phyloP scores from a whole-genome alignment of 2,888 invertebrate genomes.

The Hyles lineata region DNA sequence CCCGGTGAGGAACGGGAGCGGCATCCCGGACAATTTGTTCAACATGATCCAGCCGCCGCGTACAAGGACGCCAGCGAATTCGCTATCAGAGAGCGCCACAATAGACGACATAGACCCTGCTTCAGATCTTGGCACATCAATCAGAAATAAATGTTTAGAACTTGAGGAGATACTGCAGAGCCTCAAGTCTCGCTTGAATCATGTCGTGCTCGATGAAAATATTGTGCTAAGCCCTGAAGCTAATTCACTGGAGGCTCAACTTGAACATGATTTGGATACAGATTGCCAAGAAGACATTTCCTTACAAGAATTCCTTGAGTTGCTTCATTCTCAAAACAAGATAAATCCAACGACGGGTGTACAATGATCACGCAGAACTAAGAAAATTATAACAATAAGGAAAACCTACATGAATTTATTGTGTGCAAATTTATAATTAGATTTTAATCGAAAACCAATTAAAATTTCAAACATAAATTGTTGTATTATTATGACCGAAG shows the following conservation, averaged over 20 bases:
- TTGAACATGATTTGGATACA: slow-evolving; percentile 81
- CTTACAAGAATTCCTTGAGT: slow-evolving; percentile 79
- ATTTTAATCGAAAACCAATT: slow-evolving; percentile 64
- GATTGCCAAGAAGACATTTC: slow-evolving; percentile 82
- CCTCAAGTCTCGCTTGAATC: slow-evolving; percentile 79
- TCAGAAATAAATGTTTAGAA: slow-evolving; percentile 80
- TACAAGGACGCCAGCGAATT: slow-evolving; percentile 78
- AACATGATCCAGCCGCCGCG: slow-evolving; percentile 77
- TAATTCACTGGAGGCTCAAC: slow-evolving; percentile 77
- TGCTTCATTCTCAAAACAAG: slow-evolving; percentile 80
- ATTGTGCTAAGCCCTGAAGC: slow-evolving; percentile 81
- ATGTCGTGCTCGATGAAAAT: slow-evolving; percentile 80
- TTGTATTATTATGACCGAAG: slow-evolving; percentile 41
- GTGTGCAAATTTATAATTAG: slow-evolving; percentile 75
- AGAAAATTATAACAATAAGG: slow-evolving; percentile 50
- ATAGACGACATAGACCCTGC: slow-evolving; percentile 81
- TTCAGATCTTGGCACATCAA: slow-evolving; percentile 79
- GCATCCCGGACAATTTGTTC: slow-evolving; percentile 71
- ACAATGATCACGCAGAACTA: slow-evolving; percentile 59
- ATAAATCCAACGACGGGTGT: slow-evolving; percentile 67
- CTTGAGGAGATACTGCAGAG: slow-evolving; percentile 81
- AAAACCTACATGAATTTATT: slow-evolving; percentile 73
- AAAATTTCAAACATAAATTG: slow-evolving; percentile 56
- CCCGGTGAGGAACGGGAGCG: slow-evolving; percentile 65
- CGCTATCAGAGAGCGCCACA: slow-evolving; percentile 74